These are phyloP conservation scores for Laticauda colubrina DNA, from an alignment of 2,113 vertebrate species.

Conservation along the genomic window DNA sequence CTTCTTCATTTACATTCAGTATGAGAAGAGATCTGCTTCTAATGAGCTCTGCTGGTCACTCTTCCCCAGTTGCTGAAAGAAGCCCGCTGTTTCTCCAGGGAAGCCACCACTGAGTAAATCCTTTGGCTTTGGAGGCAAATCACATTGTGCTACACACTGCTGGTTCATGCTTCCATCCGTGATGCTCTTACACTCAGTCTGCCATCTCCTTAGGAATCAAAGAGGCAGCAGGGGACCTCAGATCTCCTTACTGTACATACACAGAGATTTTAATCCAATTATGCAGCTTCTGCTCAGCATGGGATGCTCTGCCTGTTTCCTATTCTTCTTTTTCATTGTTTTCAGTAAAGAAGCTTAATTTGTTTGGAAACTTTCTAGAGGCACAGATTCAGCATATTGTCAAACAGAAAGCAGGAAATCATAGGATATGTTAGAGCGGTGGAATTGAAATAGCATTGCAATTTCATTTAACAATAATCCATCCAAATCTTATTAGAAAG, in stretches of 20 bases:
- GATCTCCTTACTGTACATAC: slow-evolving; percentile 60
- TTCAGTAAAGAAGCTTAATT: slow-evolving; percentile 72
- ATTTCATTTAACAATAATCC: slow-evolving; percentile 52
- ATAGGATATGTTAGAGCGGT: slow-evolving; percentile 61
- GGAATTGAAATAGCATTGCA: slow-evolving; percentile 53
- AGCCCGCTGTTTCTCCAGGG: slow-evolving; percentile 42
- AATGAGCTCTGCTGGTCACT: slow-evolving; percentile 59
- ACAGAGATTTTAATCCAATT: slow-evolving; percentile 71
- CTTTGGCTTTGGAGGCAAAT: slow-evolving; percentile 54
- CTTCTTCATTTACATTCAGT: slow-evolving; percentile 66
- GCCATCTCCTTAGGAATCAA: slow-evolving; percentile 54
- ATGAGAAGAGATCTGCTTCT: slow-evolving; percentile 54
- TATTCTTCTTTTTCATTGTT: slow-evolving; percentile 60
- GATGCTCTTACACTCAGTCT: slow-evolving; percentile 31
- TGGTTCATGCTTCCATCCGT: slow-evolving; percentile 2
- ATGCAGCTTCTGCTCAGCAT: slow-evolving; percentile 58
- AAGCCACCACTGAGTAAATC: slow-evolving; percentile 42
- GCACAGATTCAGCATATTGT: slow-evolving; percentile 57
- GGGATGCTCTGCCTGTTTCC: slow-evolving; percentile 57
- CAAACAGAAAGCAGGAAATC: slow-evolving; percentile 65
- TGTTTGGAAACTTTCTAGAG: slow-evolving; percentile 72
- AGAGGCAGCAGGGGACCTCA: slow-evolving; percentile 46
- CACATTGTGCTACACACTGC: slow-evolving; percentile 35
- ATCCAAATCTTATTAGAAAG: slow-evolving; percentile 68
- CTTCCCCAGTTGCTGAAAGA: slow-evolving; percentile 50